Base-by-base conservation (phyloP, 2,888 invertebrate genomes). In the Drosophila crucigera region DNA sequence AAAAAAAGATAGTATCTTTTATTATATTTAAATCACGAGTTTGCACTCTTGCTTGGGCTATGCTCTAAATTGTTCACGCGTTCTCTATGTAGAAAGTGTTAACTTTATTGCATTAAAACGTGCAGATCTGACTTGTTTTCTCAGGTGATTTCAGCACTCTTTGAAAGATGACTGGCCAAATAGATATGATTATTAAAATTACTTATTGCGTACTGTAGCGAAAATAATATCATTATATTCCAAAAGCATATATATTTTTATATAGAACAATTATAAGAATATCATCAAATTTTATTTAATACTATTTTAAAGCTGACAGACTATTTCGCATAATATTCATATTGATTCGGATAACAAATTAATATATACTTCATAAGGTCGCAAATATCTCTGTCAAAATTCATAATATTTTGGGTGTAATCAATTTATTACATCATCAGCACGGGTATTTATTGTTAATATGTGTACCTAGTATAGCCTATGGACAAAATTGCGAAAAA, bases 61-160 rank as follows among this genome's bases (percentile, higher is more conserved):
- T 63, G 39, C 31, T 11, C 61, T 52, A 58, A 39, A 60, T 30
- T 11, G 10, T 25, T 14, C 39, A 7, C 71, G 75, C 62, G 76
- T 76, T 63, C 53, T 30, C 6, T 7, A 14, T 22, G 35, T 28
- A 50, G 53, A 61, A 61, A 56, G n/a, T 22, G 25, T 28, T 22
- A 22, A 25, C 19, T 43, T 58, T 54, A 54, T 37, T 41, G 28
- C 25, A 14, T 10, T 33, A 41, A n/a, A 53, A 47, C 68, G 52
- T 59, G 43, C 16, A 5, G 11, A 14, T 11, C 16, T 11, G 10
- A 35, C n/a, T 25, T 19, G 33, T 54, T 41, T 30, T 50, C 11
- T 39, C 10, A 62, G 53, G 62, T 58, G 67, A 62, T 28, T 47
- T 66, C 35, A 60, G 47, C 53, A 55, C 5, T 50, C 52, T 53